A percentile compares a stretch with the other conserved stretches of the same genome.
phyloP scores from a whole-genome alignment of 2,888 invertebrate species.

The Tortrix viridana region DNA sequence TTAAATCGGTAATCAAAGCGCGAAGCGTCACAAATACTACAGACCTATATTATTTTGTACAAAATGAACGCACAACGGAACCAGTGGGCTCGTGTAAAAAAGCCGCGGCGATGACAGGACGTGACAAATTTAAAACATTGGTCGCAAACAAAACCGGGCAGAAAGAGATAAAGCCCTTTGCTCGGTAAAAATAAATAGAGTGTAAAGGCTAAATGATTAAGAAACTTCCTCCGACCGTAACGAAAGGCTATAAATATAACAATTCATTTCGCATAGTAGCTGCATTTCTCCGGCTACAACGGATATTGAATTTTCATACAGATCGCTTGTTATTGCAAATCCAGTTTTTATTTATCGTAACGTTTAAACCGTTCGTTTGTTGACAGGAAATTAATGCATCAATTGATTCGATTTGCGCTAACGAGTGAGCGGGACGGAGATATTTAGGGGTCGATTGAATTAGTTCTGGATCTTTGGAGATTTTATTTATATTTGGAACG shows the following conservation, averaged over 20 bases:
- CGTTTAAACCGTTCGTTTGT: slow-evolving; percentile 64
- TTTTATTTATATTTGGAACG: slow-evolving; percentile 32
- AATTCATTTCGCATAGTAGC: slow-evolving; percentile 63
- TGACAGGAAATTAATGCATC: slow-evolving; percentile 80
- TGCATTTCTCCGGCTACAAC: slow-evolving; percentile 63
- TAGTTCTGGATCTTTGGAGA: slow-evolving; percentile 33
- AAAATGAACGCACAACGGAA: background rate
- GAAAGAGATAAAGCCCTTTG: slow-evolving; percentile 3
- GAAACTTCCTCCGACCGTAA: slow-evolving; percentile 25
- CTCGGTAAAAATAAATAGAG: slow-evolving; percentile 12
- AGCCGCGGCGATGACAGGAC: slow-evolving; percentile 7
- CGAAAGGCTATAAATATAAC: slow-evolving; percentile 53
- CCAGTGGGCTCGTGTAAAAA: background rate
- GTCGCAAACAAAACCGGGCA: slow-evolving; percentile 26
- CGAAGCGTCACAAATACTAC: background rate
- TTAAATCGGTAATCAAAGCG: background rate
- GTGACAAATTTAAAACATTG: slow-evolving; percentile 29
- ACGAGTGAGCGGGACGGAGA: slow-evolving; percentile 48
- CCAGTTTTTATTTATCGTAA: slow-evolving; percentile 69
- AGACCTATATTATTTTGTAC: background rate
- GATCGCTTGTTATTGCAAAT: slow-evolving; percentile 70
- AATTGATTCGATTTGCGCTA: slow-evolving; percentile 62
- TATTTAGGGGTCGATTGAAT: slow-evolving; percentile 41
- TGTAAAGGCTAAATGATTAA: slow-evolving; percentile 31
- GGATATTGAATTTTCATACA: slow-evolving; percentile 82